Evolutionary conservation across 2,113 vertebrate genomes (phyloP).

Genomic region (Cygnus buccinator): DNA sequence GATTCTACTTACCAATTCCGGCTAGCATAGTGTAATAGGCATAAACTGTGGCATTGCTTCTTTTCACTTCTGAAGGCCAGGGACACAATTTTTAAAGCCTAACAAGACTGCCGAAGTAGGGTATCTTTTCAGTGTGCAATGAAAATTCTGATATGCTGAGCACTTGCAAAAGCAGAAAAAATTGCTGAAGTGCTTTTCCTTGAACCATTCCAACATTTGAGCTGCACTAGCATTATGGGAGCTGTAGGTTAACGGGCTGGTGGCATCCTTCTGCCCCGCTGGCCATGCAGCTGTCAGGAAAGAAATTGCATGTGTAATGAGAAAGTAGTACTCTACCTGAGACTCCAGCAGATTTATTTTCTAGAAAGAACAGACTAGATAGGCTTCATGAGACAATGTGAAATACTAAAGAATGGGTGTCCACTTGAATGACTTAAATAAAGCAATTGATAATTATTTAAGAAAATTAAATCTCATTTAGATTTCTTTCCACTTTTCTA

Average conservation of each 20-base stretch:
- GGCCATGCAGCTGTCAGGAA: rapidly evolving
- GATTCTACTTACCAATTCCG: background rate
- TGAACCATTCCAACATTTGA: background rate
- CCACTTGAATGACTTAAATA: background rate
- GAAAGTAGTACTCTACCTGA: background rate
- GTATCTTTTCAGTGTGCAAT: background rate
- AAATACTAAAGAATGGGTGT: background rate
- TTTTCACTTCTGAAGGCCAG: background rate
- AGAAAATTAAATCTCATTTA: background rate
- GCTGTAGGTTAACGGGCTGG: background rate
- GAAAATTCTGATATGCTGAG: background rate
- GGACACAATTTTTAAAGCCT: background rate
- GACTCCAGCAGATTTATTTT: background rate
- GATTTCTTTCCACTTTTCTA: background rate
- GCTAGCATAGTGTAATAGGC: background rate
- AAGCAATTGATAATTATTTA: background rate
- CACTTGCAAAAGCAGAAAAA: background rate
- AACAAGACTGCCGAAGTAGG: background rate
- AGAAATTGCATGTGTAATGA: background rate
- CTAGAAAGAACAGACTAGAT: background rate
- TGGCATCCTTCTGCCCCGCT: background rate
- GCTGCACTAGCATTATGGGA: background rate
- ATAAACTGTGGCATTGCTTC: background rate
- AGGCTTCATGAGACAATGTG: background rate
- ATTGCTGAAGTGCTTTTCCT: background rate